A percentile compares a stretch with the other conserved stretches of the same genome.
Evolutionary conservation across 2,888 invertebrate genomes (phyloP).

Genomic region (Cryptocheilus praepositus): DNA sequence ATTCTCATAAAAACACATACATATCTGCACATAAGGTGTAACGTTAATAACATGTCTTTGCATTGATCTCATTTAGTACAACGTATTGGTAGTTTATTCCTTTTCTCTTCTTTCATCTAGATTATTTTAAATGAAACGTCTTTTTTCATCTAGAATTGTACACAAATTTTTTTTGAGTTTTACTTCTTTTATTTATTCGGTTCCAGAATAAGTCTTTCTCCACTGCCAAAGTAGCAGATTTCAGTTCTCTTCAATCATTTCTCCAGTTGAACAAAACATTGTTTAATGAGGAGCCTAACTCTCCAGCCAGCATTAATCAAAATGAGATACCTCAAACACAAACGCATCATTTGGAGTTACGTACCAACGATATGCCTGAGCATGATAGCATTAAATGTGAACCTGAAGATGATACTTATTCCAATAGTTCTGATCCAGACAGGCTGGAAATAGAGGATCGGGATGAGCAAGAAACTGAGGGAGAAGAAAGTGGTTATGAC

Average conservation of each 20-base stretch:
- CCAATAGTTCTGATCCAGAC: constrained; percentile 85
- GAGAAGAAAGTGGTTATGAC: constrained; percentile 68
- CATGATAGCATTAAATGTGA: constrained; percentile 72
- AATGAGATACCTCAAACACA: constrained; percentile 69
- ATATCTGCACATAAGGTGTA: constrained; percentile 6
- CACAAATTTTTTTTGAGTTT: too few relatives aligned
- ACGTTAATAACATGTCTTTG: too few relatives aligned
- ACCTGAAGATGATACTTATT: constrained; percentile 81
- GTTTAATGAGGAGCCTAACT: constrained; percentile 70
- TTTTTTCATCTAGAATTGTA: too few relatives aligned
- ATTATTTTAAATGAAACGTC: too few relatives aligned
- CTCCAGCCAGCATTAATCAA: constrained; percentile 72
- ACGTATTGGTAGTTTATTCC: too few relatives aligned
- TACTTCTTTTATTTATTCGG: too few relatives aligned
- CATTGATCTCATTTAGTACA: too few relatives aligned
- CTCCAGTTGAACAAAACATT: constrained; percentile 69
- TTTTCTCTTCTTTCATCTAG: too few relatives aligned
- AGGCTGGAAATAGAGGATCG: constrained; percentile 82
- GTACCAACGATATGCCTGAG: constrained; percentile 55
- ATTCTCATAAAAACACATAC: background rate
- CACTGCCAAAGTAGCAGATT: constrained; percentile 72
- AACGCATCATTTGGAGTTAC: constrained; percentile 66
- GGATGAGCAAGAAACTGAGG: constrained; percentile 67
- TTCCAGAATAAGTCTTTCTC: constrained; percentile 70
- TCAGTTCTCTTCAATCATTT: constrained; percentile 69